Evolutionary conservation across 2,113 vertebrate species (phyloP).

Genomic region (Antennarius striatus): DNA sequence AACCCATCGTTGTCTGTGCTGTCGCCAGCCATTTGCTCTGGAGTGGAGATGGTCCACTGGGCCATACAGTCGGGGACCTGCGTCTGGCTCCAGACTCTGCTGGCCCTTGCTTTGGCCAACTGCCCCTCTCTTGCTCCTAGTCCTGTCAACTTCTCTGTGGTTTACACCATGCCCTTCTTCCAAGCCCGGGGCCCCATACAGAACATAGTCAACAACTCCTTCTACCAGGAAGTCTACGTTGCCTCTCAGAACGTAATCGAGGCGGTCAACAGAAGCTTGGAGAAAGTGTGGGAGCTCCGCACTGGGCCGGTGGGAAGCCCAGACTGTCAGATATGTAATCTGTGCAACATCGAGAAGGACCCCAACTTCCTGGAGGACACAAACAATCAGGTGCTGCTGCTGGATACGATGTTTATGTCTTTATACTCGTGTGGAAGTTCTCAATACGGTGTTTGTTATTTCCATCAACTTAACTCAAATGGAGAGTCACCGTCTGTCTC

Average conservation of each 20-base stretch:
- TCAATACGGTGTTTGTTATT: slow-evolving; percentile 86
- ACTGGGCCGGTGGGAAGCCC: slow-evolving; percentile 87
- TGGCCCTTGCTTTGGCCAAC: slow-evolving; percentile 57
- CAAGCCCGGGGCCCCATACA: slow-evolving; percentile 79
- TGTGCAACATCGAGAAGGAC: slow-evolving; percentile 71
- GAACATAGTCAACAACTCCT: slow-evolving; percentile 81
- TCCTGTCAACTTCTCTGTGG: slow-evolving; percentile 82
- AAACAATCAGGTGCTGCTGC: slow-evolving; percentile 84
- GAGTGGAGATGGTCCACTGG: slow-evolving; percentile 77
- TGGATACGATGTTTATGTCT: slow-evolving; percentile 84
- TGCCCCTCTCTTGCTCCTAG: slow-evolving; percentile 78
- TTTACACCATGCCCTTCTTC: slow-evolving; percentile 84
- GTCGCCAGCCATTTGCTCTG: slow-evolving; percentile 7
- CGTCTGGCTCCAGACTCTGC: slow-evolving; percentile 75
- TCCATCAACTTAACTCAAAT: slow-evolving; percentile 78
- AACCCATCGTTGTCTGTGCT: slow-evolving; percentile 50
- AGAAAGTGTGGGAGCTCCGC: slow-evolving; percentile 75
- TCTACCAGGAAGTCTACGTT: slow-evolving; percentile 83
- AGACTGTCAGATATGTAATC: slow-evolving; percentile 82
- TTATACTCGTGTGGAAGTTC: slow-evolving; percentile 89
- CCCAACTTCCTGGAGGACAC: slow-evolving; percentile 75
- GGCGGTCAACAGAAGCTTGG: slow-evolving; percentile 79
- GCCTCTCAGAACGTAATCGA: slow-evolving; percentile 88
- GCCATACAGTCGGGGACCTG: slow-evolving; percentile 68
- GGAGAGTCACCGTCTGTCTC: slow-evolving; percentile 67